A percentile compares a stretch with the other conserved stretches of the same genome.
These are phyloP conservation scores for Vimba vimba DNA, from an alignment of 2,113 vertebrate species.

Conservation along the genomic window DNA sequence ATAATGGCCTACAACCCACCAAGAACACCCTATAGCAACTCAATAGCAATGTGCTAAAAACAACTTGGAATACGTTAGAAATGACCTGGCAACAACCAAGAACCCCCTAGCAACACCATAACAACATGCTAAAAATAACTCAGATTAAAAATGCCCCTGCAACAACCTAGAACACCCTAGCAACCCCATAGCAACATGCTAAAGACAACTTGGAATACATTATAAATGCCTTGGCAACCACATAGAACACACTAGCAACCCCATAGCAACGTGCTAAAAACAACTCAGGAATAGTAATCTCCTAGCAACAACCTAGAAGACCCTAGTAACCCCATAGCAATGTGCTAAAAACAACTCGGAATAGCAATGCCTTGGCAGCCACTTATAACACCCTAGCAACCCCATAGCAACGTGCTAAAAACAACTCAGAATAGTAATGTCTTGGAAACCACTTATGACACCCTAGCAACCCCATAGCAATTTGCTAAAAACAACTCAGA, in stretches of 20 bases:
- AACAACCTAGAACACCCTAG: neutral
- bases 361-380: neutral
- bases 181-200: neutral
- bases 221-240: neutral
- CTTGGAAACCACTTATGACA: accelerated
- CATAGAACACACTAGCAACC: neutral
- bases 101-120: neutral
- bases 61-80: neutral
- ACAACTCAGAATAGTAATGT: neutral
- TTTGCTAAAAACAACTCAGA: accelerated
- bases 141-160: neutral
- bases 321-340: neutral
- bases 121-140: neutral
- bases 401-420: neutral
- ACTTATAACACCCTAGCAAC: neutral
- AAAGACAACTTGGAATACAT: neutral
- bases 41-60: neutral
- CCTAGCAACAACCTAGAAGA: accelerated
- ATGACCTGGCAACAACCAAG: neutral
- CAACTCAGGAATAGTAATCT: accelerated
- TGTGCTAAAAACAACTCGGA: neutral
- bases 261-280: neutral
- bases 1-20: neutral
- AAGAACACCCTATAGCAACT: neutral
- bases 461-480: neutral